phyloP scores from a whole-genome alignment of 2,113 vertebrate species.

The Caretta caretta region DNA sequence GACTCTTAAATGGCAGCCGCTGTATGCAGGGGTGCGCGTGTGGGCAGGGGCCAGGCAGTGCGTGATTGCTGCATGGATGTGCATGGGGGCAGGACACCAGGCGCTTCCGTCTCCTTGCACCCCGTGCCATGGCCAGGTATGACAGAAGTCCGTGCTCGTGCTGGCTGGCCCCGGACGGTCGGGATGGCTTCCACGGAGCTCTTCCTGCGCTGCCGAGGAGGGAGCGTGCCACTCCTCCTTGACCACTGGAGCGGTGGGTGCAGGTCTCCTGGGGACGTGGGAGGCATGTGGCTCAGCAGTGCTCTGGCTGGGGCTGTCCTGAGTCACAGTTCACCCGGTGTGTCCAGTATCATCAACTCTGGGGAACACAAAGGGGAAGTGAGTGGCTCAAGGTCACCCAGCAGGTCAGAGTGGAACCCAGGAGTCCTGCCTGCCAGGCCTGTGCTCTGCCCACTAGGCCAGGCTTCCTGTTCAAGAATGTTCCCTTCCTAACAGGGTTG shows the following conservation, averaged over 20 bases:
- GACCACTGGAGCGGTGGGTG: background rate
- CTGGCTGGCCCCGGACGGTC: background rate
- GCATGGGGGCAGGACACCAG: background rate
- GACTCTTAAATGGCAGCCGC: conserved; percentile 34
- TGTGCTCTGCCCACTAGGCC: background rate
- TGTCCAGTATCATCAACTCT: no score
- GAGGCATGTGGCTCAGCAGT: accelerated
- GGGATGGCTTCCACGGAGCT: background rate
- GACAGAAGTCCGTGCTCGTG: accelerated
- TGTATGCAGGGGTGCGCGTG: accelerated
- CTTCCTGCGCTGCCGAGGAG: background rate
- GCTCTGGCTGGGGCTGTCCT: background rate
- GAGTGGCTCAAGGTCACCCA: background rate
- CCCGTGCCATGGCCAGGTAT: background rate
- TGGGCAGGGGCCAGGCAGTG: background rate
- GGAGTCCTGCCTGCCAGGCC: background rate
- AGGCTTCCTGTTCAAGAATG: background rate
- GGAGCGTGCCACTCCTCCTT: background rate
- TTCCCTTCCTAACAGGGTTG: background rate
- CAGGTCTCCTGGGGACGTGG: background rate
- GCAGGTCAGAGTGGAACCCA: background rate
- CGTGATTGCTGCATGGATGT: background rate
- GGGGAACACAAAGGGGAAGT: background rate
- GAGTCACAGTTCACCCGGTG: background rate
- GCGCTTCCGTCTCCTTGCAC: no score